Percentiles rank a stretch among this genome's conserved stretches.
phyloP scores from a whole-genome alignment of 2,888 invertebrate genomes.

The Tipula helvola region DNA sequence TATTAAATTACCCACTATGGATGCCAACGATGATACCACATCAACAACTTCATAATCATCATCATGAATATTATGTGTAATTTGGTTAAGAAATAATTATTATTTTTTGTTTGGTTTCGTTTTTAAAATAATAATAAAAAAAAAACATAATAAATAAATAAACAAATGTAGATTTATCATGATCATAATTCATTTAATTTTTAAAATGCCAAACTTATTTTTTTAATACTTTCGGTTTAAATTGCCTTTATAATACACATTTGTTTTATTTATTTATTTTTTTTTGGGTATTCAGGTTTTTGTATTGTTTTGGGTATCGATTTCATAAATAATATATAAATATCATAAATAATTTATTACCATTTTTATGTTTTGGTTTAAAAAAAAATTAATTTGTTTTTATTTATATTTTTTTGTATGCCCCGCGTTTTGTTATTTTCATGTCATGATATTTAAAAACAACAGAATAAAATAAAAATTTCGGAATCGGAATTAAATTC shows the following conservation, averaged over 20 bases:
- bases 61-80: neutral
- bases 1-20: neutral
- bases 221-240: neutral
- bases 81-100: neutral
- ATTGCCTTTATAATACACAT: neutral
- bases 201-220: neutral
- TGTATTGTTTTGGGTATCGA: neutral
- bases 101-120: neutral
- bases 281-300: neutral
- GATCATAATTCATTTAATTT: neutral
- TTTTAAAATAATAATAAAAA: neutral
- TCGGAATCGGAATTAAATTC: neutral
- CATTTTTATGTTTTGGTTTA: neutral
- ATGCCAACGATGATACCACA: neutral
- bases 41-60: neutral
- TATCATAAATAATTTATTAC: neutral
- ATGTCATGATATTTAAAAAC: neutral
- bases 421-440: neutral
- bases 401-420: too few species aligned
- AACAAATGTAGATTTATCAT: too few species aligned
- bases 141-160: too few species aligned
- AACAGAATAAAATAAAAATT: neutral
- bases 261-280: neutral
- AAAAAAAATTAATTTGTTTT: neutral
- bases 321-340: neutral